Evolutionary conservation across 2,113 vertebrate genomes (phyloP), one percentile per base, ranked within the genome.

Genomic region (Dipodomys ordii): DNA sequence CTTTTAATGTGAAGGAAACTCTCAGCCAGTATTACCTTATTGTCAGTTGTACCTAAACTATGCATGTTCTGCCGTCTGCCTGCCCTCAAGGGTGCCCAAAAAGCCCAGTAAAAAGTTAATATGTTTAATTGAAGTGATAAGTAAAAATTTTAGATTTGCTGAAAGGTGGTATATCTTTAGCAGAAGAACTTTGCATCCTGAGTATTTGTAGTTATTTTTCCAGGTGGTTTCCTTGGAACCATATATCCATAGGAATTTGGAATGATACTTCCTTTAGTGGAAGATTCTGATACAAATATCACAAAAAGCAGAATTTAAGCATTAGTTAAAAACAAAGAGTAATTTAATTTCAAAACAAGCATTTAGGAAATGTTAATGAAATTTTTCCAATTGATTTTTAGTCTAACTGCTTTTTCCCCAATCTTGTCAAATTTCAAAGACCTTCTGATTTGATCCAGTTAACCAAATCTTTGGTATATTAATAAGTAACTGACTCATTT

Each of bases 381-480:
- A 88, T 82, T 91, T 93, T 93, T 89, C 64, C 90, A 39, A 81
- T 23, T 44, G 71, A 91, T 94, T 94, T 78, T 80, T 91, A 76
- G 57, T 30, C 49, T 88, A 71, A 76, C 6, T 90, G 32, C 23
- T 65, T 88, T 65, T 88, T 68, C 82, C 25, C 12, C 76, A 93
- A 39, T 35, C 22, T 89, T 20, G 69, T 85, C 28, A 95, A 89
- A 94, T 69, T 93, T 82, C 85, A 94, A 93, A 83, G n/a, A 9
- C 46, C 22, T 25, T 83, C 19, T 83, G 76, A 89, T 77, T 95
- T 92, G 18, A 81, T 86, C 88, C 18, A 78, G 77, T 93, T 87
- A 62, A 44, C 85, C 92, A 92, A 72, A 87, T 10, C 60, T 39
- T 28, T 91, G 44, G 25, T 35, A 68, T 88, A 92, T 83, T 88